Evolutionary conservation across 2,113 vertebrate genomes (phyloP).

Genomic region (Chionis minor): DNA sequence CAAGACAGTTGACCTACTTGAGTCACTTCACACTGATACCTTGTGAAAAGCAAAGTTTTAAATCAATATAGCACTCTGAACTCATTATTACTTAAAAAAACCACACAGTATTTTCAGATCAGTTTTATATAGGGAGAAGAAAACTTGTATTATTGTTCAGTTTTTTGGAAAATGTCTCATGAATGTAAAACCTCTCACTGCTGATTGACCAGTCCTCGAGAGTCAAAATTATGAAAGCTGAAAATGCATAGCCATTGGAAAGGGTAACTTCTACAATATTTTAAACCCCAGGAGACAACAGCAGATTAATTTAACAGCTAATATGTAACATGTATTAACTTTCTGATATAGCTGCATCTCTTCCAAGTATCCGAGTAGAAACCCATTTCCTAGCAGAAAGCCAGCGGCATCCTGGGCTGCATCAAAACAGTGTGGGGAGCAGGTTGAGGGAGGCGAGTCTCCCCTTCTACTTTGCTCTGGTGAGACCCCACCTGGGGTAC

Average conservation of each 20-base stretch:
- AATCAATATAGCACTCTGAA: neutral
- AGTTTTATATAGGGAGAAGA: neutral
- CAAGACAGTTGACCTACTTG: neutral
- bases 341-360: neutral
- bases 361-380: neutral
- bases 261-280: neutral
- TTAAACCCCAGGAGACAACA: neutral
- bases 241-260: neutral
- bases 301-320: neutral
- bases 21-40: neutral
- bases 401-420: too few relatives aligned
- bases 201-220: neutral
- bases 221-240: neutral
- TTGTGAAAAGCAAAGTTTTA: neutral
- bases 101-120: neutral
- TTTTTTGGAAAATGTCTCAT: neutral
- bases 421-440: too few relatives aligned
- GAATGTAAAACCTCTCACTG: neutral
- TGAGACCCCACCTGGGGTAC: too few relatives aligned
- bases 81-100: neutral
- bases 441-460: too few relatives aligned
- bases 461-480: too few relatives aligned
- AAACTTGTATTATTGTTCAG: neutral
- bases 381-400: too few relatives aligned
- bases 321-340: neutral